Percentiles rank a stretch among this genome's conserved stretches.
Evolutionary conservation across 2,113 vertebrate species (phyloP).

Genomic region (Aegithalos caudatus): DNA sequence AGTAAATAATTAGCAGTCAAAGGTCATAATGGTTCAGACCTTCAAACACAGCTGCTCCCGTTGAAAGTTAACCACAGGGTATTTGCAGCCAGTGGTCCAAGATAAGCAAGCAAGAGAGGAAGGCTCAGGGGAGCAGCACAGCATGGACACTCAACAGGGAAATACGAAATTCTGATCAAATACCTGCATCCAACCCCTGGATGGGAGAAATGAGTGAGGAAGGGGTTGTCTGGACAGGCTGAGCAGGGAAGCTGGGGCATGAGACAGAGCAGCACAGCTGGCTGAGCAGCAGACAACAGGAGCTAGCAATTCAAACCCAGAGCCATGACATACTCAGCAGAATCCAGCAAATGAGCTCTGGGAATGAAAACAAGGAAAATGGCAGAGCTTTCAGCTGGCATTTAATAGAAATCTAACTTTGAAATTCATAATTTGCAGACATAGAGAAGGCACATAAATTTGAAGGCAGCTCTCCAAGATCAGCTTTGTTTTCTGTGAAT

Average conservation of each 20-base stretch:
- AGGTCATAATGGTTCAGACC: neutral
- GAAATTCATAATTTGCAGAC: neutral
- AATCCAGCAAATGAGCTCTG: neutral
- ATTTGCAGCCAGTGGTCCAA: neutral
- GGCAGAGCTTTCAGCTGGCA: neutral
- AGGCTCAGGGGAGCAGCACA: neutral
- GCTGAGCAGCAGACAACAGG: neutral
- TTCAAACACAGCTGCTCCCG: neutral
- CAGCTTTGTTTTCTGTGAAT: neutral
- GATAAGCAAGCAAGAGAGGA: neutral
- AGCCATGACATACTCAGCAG: neutral
- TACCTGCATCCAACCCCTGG: neutral
- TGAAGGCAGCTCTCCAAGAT: neutral
- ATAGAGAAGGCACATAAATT: neutral
- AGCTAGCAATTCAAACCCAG: neutral
- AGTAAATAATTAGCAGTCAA: neutral
- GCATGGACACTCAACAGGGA: neutral
- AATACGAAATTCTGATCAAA: neutral
- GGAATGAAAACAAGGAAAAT: neutral
- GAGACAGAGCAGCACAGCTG: neutral
- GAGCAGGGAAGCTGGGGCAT: neutral
- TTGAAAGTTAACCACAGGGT: neutral
- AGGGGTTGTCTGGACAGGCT: neutral
- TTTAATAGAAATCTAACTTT: slow-evolving; percentile 22
- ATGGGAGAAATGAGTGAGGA: neutral